A percentile compares a stretch with the other conserved stretches of the same genome.
Evolutionary conservation across 2,113 vertebrate genomes (phyloP).

Genomic region (Ramphastos sulfuratus): DNA sequence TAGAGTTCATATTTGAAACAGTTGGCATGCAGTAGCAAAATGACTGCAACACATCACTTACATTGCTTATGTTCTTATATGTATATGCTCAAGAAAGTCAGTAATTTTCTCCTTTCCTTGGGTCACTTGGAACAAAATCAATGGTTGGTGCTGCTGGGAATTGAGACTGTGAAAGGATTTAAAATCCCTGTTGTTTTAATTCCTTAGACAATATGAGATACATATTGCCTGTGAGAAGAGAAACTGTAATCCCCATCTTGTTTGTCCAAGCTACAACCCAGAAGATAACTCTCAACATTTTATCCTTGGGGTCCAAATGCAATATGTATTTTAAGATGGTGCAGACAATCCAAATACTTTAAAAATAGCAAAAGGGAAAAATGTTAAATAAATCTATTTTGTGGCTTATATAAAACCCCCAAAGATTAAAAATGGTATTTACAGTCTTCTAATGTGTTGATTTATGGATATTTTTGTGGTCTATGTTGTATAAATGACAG

Average conservation of each 20-base stretch:
- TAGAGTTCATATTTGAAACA: neutral
- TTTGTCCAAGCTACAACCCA: neutral
- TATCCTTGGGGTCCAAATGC: neutral
- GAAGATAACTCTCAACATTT: neutral
- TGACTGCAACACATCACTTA: neutral
- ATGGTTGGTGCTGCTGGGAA: neutral
- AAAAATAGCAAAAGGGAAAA: neutral
- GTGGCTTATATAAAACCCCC: neutral
- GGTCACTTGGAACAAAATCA: neutral
- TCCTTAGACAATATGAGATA: neutral
- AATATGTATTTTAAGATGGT: neutral
- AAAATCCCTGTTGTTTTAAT: neutral
- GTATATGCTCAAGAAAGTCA: neutral
- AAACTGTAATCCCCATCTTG: neutral
- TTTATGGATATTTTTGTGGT: neutral
- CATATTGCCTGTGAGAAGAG: neutral
- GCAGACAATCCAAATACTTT: neutral
- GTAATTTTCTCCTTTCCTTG: neutral
- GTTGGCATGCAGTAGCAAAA: neutral
- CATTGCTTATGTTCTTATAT: neutral
- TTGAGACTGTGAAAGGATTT: neutral
- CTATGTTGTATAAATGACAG: neutral
- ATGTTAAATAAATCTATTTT: neutral
- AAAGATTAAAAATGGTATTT: neutral
- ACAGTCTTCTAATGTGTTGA: neutral